These are phyloP conservation scores for Helarctos malayanus DNA, from an alignment of 2,797 vertebrate genomes.

Conservation along the genomic window DNA sequence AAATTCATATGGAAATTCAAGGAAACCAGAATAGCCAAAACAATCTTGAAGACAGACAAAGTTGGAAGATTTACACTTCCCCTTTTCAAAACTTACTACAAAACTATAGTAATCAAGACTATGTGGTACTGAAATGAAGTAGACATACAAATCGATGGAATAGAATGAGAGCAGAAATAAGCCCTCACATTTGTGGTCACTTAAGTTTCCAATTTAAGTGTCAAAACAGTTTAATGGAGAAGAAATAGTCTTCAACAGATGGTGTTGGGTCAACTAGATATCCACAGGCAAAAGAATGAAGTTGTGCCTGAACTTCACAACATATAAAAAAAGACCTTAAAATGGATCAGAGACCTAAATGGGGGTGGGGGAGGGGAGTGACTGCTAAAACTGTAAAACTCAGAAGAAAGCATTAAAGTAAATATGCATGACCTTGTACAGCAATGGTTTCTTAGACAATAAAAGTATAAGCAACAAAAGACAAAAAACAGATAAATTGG, in stretches of 20 bases:
- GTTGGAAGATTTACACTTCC: background rate
- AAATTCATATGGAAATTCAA: conserved; percentile 16
- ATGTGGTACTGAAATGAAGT: background rate
- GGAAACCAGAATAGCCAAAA: background rate
- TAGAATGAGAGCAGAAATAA: background rate
- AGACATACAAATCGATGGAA: background rate
- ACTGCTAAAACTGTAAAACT: background rate
- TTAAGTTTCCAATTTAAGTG: background rate
- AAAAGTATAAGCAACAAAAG: background rate
- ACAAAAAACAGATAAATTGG: background rate
- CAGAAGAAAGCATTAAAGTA: background rate
- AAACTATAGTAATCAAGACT: background rate
- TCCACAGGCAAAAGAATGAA: background rate
- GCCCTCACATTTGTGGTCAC: background rate
- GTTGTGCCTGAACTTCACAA: background rate
- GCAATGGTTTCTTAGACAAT: background rate
- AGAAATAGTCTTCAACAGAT: background rate
- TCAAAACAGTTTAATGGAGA: background rate
- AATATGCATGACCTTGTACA: background rate
- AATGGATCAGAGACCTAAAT: background rate
- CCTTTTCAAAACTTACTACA: background rate
- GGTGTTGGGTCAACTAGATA: background rate
- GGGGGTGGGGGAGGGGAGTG: too few relatives aligned
- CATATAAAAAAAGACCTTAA: conserved; percentile 7
- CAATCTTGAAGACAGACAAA: conserved; percentile 34